Conservation (phyloP, 2,113 vertebrate genomes). For the Speoplatyrhinus poulsoni region DNA sequence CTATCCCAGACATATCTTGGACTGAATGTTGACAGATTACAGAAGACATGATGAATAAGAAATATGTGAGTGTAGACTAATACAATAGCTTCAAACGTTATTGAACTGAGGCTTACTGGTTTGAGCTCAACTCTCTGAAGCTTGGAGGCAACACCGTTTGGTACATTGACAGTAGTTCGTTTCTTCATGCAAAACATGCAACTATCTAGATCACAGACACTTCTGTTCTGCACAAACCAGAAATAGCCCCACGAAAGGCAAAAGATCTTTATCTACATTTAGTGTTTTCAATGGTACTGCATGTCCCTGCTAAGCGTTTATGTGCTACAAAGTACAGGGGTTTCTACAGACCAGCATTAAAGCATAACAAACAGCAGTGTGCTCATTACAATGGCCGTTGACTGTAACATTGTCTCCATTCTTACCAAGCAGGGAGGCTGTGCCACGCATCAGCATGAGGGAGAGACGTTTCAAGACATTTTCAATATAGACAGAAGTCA, state of each 20-base stretch:
- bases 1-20: not conserved
- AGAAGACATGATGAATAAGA: slow-evolving; percentile 1
- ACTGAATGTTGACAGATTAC: not conserved
- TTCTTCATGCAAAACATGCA: not conserved
- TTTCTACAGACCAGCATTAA: slow-evolving; percentile 17
- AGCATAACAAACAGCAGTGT: not conserved
- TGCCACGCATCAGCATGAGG: slow-evolving; percentile 45
- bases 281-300: not conserved
- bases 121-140: too few relatives aligned
- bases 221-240: not conserved
- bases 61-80: not conserved
- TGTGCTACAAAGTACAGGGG: slow-evolving; percentile 27
- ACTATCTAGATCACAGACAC: not conserved
- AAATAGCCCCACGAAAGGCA: not conserved
- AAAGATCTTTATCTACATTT: not conserved
- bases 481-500: slow-evolving; percentile 22
- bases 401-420: slow-evolving; percentile 53
- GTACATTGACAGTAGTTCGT: slow-evolving; percentile 2
- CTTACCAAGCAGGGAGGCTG: slow-evolving; percentile 81
- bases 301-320: not conserved
- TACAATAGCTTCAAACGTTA: too few relatives aligned
- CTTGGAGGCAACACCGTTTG: too few relatives aligned
- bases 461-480: slow-evolving; percentile 39
- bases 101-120: too few relatives aligned
- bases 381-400: not conserved